Evolutionary conservation across 1,140 invertebrate genomes (phyloP), one percentile per base, ranked within the genome.

Genomic region (Tetramorium parvispinum): DNA sequence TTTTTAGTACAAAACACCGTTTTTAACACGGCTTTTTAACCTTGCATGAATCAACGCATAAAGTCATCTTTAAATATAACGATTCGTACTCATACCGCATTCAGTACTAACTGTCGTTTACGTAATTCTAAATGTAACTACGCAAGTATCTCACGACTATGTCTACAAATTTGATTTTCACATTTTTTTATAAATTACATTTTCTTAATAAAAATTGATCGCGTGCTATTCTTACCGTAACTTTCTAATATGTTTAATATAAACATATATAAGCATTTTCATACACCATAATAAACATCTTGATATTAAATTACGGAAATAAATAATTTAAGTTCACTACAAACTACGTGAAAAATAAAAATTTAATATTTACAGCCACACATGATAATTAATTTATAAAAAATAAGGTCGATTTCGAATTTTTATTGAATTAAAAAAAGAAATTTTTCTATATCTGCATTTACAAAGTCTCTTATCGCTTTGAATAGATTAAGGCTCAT

Each of bases 1-100:
- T 65, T 82, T 76, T 65, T 65, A 85, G 71, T 85, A 51, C 59
- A 65, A 85, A 76, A 76, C 40, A 46, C 2, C 18, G 57, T 77
- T 77, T 77, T 53, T 46, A 43, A 83, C 7, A 83, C 7, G 13
- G 53, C 79, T 46, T 82, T 55, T 40, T 61, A 73, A 46, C 13
- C 79, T 73, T 73, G 68, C 24, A 40, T 68, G 53, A 82, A 13
- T 66, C 27, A 43, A 18, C 57, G 51, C 65, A 81, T 81, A 71
- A 57, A 46, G 13, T 59, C 37, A 59, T 83, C 24, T 59, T 83
- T 57, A 40, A 59, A 73, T 73, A 83, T 57, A 83, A 82, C 11
- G 24, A 46, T 73, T 57, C 40, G 53, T 73, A 57, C n/a, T 83
- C 49, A 37, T 83, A 83, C 40, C 40, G 53, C 40, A 59, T 83